phyloP scores from a whole-genome alignment of 2,113 vertebrate species.

The Chamaea fasciata region DNA sequence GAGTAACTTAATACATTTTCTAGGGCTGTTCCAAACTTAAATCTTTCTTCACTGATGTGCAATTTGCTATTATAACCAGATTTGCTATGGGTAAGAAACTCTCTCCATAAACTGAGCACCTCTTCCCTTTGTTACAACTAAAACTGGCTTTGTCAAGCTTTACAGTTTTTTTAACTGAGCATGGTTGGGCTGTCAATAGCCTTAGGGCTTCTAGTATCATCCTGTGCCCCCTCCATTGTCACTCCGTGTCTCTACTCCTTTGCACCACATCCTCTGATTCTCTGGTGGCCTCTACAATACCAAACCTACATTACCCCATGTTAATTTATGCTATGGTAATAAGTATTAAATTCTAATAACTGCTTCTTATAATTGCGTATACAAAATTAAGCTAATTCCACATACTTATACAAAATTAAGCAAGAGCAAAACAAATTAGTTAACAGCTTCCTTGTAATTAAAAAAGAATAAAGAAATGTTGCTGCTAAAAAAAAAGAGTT shows the following conservation, averaged over 20 bases:
- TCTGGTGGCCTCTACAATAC: background rate
- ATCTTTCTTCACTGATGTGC: background rate
- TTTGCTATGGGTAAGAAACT: background rate
- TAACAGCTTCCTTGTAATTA: background rate
- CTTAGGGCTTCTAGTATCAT: background rate
- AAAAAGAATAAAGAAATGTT: background rate
- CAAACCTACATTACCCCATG: background rate
- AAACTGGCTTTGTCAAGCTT: background rate
- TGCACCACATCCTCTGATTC: background rate
- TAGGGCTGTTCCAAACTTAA: background rate
- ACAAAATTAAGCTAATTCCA: background rate
- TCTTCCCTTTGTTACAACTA: background rate
- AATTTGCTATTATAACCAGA: background rate
- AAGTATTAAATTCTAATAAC: background rate
- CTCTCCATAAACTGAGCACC: accelerated
- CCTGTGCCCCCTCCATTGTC: background rate
- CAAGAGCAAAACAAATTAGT: background rate
- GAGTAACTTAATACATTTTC: background rate
- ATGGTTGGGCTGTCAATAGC: background rate
- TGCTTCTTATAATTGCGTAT: background rate
- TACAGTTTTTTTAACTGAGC: background rate
- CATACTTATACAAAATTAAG: background rate
- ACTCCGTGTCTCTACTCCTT: background rate
- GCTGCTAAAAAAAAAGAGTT: background rate
- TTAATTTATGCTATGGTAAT: background rate